A percentile compares a stretch with the other conserved stretches of the same genome.
These are phyloP conservation scores for Galaxea fascicularis DNA, from an alignment of 92 coral and sea anemone genomes.

Conservation along the genomic window DNA sequence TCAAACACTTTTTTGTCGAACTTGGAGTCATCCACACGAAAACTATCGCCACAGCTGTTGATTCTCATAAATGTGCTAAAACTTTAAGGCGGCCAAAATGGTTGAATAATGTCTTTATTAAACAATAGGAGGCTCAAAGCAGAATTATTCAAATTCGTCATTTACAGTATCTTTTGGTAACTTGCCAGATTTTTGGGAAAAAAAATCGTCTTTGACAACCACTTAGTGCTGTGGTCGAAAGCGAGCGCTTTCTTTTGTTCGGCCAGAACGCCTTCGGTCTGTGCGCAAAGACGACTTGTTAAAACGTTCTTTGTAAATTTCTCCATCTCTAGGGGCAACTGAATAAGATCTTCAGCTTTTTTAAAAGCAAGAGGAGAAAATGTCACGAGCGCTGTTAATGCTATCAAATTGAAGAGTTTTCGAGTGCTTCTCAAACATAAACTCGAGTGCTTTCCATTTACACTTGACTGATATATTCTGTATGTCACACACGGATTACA, in stretches of 20 bases:
- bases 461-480: slow-evolving; percentile 46
- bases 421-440: slow-evolving; percentile 81
- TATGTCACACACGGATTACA: neutral
- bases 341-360: slow-evolving; percentile 14
- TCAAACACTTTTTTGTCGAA: slow-evolving; percentile 16
- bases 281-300: neutral
- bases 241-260: neutral
- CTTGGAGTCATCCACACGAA: slow-evolving; percentile 24
- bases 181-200: slow-evolving; percentile 58
- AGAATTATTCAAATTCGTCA: slow-evolving; percentile 43
- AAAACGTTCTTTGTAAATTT: slow-evolving; percentile 46
- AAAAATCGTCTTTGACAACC: neutral
- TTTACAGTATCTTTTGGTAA: slow-evolving; percentile 55
- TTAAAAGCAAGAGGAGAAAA: neutral
- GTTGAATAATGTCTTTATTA: slow-evolving; percentile 45
- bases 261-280: slow-evolving; percentile 17
- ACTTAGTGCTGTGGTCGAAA: slow-evolving; percentile 2
- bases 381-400: slow-evolving; percentile 28
- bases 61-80: slow-evolving; percentile 51
- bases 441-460: slow-evolving; percentile 82
- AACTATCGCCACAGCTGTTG: slow-evolving; percentile 44
- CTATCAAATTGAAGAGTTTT: slow-evolving; percentile 64
- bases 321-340: slow-evolving; percentile 52
- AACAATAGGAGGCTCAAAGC: slow-evolving; percentile 44
- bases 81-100: slow-evolving; percentile 47